phyloP scores from a whole-genome alignment of 2,888 invertebrate species.

The Nomada fabriciana region DNA sequence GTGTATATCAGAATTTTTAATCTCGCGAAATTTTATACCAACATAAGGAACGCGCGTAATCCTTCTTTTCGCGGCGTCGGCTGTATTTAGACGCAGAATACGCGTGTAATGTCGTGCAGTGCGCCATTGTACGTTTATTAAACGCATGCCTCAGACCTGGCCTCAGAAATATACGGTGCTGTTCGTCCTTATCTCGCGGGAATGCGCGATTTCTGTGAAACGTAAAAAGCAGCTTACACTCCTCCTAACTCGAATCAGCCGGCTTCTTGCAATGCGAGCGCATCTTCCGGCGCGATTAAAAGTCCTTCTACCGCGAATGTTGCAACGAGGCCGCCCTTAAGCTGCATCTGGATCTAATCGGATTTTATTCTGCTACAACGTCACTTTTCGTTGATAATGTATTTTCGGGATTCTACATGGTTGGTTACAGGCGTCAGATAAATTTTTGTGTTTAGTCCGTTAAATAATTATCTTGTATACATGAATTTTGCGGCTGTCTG shows the following conservation, averaged over 20 bases:
- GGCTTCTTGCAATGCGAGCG: conserved; percentile 12
- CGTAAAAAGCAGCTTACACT: conserved; percentile 45
- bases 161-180: conserved; percentile 43
- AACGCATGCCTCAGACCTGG: conserved; percentile 52
- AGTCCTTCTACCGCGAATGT: neutral
- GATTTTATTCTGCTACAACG: too few relatives aligned
- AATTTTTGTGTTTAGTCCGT: too few relatives aligned
- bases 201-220: conserved; percentile 56
- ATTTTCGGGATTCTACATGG: too few relatives aligned
- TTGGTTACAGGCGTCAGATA: too few relatives aligned
- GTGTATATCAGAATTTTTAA: conserved; percentile 80
- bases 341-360: neutral
- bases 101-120: conserved; percentile 46
- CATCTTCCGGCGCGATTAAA: neutral
- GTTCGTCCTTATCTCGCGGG: conserved; percentile 56
- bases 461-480: too few relatives aligned
- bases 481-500: too few relatives aligned
- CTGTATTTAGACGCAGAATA: conserved; percentile 49
- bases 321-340: neutral
- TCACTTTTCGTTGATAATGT: too few relatives aligned
- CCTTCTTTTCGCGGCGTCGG: conserved; percentile 19
- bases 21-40: conserved; percentile 77
- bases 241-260: conserved; percentile 7
- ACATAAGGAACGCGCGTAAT: conserved; percentile 54
- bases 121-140: conserved; percentile 70